Base-by-base conservation (phyloP, 1,140 invertebrate species). In the Tetramorium alpestre region DNA sequence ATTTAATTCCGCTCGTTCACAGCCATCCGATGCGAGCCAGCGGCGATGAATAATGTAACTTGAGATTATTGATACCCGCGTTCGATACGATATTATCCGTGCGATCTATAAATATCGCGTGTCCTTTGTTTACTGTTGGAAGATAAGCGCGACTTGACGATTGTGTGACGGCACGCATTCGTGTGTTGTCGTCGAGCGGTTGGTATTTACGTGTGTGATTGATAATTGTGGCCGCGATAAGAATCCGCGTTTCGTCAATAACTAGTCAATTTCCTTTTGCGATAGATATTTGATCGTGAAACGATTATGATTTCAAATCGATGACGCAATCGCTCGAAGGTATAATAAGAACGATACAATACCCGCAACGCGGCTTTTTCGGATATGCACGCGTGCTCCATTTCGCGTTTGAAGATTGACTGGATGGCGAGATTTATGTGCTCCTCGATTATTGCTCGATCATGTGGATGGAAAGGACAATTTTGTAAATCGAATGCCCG, bases 41-140 rank as follows among this genome's bases (percentile, higher is more conserved):
- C 13, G 49, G n/a, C 65, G 33, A 58, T 58, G 41, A 82, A 72
- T 72, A 58, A 82, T 58, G 25, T 44, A 72, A 60, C 38, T 51
- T 33, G 10, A 49, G 25, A 33, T 49, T 22, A 62, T 41, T 49
- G 60, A 86, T n/a, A 56, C 41, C 11, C 4, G 8, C 7, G 16
- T 8, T 22, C n/a, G 22, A 86, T 60, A 41, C 22, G 13, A 18
- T 28, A 54, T 84, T 85, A 67, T 60, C 33, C 54, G 25, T 13
- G 5, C 16, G 25, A 54, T 86, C 38, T 56, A 58, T 41, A 81
- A 70, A 81, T 86, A 67, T 86, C 44, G 18, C n/a, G 44, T 62
- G 33, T 72, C 18, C 44, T 80, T 86, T 86, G 75, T 86, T 86
- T 72, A 72, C 64, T 47, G 28, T 80, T 81, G 22, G n/a, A n/a